Evolutionary conservation across 1,140 invertebrate genomes (phyloP), one percentile per base, ranked within the genome.

Genomic region (Gonioctena quinquepunctata): DNA sequence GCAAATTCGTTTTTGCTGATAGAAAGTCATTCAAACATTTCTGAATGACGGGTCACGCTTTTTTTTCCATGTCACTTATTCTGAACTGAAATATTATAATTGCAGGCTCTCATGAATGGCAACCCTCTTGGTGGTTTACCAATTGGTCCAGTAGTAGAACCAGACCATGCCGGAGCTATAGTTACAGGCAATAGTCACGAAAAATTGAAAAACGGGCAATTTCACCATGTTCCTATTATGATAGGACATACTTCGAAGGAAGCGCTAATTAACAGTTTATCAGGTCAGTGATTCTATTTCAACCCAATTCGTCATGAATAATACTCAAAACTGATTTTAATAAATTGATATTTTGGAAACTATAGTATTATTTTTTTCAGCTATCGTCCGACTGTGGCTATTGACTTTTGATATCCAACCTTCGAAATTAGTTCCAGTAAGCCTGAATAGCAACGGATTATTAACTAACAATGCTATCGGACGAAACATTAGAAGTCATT

Each of bases 231-330:
- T 3, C 77, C 78, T 23, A 73, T 75, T 54, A 74, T 80, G 33
- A 63, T 77, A 16, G 78, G 78, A 1, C 75, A 70, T 27, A 80
- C 76, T 48, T 80, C 78, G 13, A 42, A 69, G 57, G 78, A 80
- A 70, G 74, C 52, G 26, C 16, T 49, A 5, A 8, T 66, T 7
- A 22, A 50, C 5, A 16, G 65, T 49, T 52, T 66, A 16, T 23
- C 63, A 16, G 13, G 63, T 66, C 7, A 66, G 33, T 42, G 11
- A 42, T n/a, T 3, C n/a, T n/a, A n/a, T n/a, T n/a, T n/a, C n/a
- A n/a, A n/a, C n/a, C n/a, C n/a, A n/a, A n/a, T n/a, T n/a, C n/a
- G n/a, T n/a, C n/a, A n/a, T n/a, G n/a, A n/a, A n/a, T n/a, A n/a
- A n/a, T n/a, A n/a, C n/a, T n/a, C n/a, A n/a, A n/a, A n/a, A n/a